Percentiles rank a stretch among this genome's conserved stretches.
phyloP scores from a whole-genome alignment of 2,888 invertebrate genomes.

The Harpalus rufipes region DNA sequence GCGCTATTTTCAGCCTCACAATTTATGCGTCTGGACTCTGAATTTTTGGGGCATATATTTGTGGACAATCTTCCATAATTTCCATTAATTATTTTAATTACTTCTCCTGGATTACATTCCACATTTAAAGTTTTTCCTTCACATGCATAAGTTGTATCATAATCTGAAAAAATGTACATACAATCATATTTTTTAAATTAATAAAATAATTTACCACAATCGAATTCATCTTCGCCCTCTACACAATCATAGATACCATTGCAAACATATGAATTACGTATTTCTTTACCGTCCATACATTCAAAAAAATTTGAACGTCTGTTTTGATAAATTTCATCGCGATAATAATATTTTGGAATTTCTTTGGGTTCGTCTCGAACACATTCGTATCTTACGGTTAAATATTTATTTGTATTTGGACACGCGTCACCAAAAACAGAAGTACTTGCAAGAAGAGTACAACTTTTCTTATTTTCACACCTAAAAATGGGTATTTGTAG shows the following conservation, averaged over 20 bases:
- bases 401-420: constrained; percentile 50
- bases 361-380: constrained; percentile 31
- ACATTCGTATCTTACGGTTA: constrained; percentile 57
- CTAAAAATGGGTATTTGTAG: constrained; percentile 24
- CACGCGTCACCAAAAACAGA: constrained; percentile 56
- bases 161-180: constrained; percentile 72
- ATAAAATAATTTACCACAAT: constrained; percentile 25
- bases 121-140: constrained; percentile 91
- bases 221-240: constrained; percentile 60
- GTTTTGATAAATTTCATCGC: constrained; percentile 3
- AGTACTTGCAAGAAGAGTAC: constrained; percentile 15
- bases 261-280: constrained; percentile 38
- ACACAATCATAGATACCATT: constrained; percentile 57
- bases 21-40: background rate
- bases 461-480: constrained; percentile 54
- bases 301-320: constrained; percentile 39
- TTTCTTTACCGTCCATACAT: constrained; percentile 46
- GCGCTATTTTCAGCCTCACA: constrained; percentile 14
- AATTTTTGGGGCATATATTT: constrained; percentile 82
- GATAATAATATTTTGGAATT: background rate
- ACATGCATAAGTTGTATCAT: constrained; percentile 92
- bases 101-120: constrained; percentile 87
- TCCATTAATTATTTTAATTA: constrained; percentile 90
- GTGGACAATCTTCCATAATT: constrained; percentile 94
- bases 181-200: too few relatives aligned